Base-by-base conservation (phyloP, 1,140 invertebrate genomes). In the Prorops nasuta region DNA sequence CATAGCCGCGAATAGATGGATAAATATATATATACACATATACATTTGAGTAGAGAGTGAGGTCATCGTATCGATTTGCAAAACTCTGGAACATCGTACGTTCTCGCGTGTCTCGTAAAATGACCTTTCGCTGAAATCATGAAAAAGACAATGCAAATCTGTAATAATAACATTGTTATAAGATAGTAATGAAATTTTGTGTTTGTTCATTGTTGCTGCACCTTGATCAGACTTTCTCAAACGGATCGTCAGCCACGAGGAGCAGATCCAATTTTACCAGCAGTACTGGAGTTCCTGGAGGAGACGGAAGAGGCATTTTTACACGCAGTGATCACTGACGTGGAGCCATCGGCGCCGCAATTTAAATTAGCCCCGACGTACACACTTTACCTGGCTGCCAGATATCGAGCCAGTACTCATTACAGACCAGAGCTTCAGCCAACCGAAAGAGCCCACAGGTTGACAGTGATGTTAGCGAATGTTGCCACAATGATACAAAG, bases 301-400 rank as follows among this genome's bases (percentile, higher is more conserved):
- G 94, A 94, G 50, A 91, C 89, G 12, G 94, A 98, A 78, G 92
- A 95, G 68, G 84, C 88, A 32, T 94, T 98, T 74, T 79, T 98
- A 14, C 85, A 88, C 54, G 86, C 89, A 10, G 86, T 96, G 49
- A 90, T 97, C 53, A 86, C 88, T 9, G 87, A 94, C 55, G 82
- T 96, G 36, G 93, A 96, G 74, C 90, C 90, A 17, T 87, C 86
- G 59, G 84, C 86, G 38, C 87, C 89, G 15, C 87, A 88, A 45
- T 92, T 92, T 74, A 90, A 91, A 72, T 79, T 98, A 34, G 91
- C 94, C 1, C 94, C 95, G 1, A 94, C 95, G 3, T 98, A 98
- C 72, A 92, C 93, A 0, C 81, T 98, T 2, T 98, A 98, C 73
- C 82, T 98, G 66, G 93, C 91, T 54, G 90, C 92, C 32, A 84